These are phyloP conservation scores for Nasua narica DNA, from an alignment of 2,797 vertebrate genomes.

Conservation along the genomic window DNA sequence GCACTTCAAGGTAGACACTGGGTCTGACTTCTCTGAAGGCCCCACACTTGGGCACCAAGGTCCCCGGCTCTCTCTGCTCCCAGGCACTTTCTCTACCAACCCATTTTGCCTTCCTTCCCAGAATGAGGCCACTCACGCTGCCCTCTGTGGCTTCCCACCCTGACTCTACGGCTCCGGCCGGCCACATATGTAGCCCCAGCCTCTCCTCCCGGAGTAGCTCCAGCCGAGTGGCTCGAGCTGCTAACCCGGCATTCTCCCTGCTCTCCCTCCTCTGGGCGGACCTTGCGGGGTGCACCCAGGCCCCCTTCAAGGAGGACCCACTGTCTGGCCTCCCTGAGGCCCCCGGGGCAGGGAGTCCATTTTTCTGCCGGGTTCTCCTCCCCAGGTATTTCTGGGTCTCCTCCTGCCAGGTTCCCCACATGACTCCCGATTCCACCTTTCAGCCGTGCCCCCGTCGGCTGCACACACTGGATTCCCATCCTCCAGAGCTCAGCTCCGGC, in stretches of 20 bases:
- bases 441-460: accelerated
- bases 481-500: background rate
- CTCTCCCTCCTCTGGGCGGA: too few relatives aligned
- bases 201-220: background rate
- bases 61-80: background rate
- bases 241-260: background rate
- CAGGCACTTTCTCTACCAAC: background rate
- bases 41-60: background rate
- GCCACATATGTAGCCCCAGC: accelerated
- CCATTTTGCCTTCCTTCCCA: background rate
- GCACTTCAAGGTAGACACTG: background rate
- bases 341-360: background rate
- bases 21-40: background rate
- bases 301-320: background rate
- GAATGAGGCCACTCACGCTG: background rate
- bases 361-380: background rate
- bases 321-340: background rate
- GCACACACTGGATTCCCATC: accelerated
- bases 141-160: background rate
- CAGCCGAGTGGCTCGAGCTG: background rate
- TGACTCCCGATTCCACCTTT: background rate
- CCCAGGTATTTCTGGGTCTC: background rate
- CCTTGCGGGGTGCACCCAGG: background rate
- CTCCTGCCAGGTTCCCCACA: too few relatives aligned
- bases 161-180: background rate